Evolutionary conservation across 2,113 vertebrate genomes (phyloP).

Genomic region (Sus scrofa): DNA sequence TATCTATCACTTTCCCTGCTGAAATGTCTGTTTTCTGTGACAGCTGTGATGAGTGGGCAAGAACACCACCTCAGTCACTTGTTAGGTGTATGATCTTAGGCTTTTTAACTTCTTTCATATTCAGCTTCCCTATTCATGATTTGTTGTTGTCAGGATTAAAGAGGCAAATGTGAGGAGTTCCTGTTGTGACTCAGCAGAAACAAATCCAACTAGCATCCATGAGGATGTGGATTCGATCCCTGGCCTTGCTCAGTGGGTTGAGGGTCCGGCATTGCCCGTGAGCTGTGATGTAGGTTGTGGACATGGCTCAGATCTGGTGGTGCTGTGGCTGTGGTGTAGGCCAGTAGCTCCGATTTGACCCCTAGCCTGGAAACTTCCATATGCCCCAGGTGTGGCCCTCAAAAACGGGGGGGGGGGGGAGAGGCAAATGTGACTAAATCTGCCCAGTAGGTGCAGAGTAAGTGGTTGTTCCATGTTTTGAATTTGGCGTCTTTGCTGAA

Average conservation of each 20-base stretch:
- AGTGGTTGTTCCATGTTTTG: constrained; percentile 24
- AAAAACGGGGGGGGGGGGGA: no score
- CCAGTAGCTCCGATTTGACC: no score
- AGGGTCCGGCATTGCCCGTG: no score
- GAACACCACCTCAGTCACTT: neutral
- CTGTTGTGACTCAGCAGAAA: no score
- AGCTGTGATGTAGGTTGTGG: no score
- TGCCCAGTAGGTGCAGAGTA: neutral
- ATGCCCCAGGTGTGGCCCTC: no score
- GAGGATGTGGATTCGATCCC: no score
- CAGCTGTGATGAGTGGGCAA: neutral
- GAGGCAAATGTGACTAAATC: neutral
- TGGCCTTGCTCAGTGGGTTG: no score
- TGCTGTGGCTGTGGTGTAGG: no score
- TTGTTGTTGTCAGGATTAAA: constrained; percentile 9
- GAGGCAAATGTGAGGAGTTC: neutral
- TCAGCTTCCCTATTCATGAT: neutral
- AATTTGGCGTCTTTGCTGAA: neutral
- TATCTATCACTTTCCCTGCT: neutral
- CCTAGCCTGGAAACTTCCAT: no score
- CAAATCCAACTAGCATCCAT: no score
- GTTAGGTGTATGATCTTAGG: neutral
- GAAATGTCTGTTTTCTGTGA: neutral
- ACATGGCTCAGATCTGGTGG: no score
- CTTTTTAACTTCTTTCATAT: constrained; percentile 42